phyloP scores from a whole-genome alignment of 2,797 vertebrate species.

The Sebastes oblongus region DNA sequence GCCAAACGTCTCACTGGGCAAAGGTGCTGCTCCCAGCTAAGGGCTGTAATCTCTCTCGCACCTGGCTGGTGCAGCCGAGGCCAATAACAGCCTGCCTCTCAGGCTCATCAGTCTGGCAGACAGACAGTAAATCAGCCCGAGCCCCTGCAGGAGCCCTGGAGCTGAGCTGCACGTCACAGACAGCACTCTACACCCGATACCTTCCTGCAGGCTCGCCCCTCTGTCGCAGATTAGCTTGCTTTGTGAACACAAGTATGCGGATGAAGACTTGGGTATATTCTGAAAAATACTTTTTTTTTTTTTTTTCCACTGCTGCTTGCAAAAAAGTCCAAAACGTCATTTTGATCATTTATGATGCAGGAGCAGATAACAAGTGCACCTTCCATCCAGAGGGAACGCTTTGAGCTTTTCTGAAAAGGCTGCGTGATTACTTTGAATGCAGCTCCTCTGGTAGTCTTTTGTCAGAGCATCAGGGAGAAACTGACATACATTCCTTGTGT shows the following conservation, averaged over 20 bases:
- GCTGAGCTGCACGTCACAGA: slow-evolving; percentile 46
- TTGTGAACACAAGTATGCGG: slow-evolving; percentile 17
- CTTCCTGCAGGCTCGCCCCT: slow-evolving; percentile 37
- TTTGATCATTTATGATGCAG: slow-evolving; percentile 58
- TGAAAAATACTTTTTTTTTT: background rate
- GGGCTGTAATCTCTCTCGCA: slow-evolving; percentile 63
- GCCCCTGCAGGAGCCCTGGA: slow-evolving; percentile 52
- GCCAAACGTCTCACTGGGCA: slow-evolving; percentile 52
- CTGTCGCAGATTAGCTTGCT: slow-evolving; percentile 28
- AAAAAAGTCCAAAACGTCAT: slow-evolving; percentile 33
- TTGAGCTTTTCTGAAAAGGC: slow-evolving; percentile 46
- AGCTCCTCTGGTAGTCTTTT: slow-evolving; percentile 42
- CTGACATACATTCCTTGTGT: slow-evolving; percentile 46
- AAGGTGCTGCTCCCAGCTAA: slow-evolving; percentile 61
- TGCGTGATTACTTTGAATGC: slow-evolving; percentile 50
- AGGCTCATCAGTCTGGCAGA: slow-evolving; percentile 65
- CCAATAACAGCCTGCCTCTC: slow-evolving; percentile 55
- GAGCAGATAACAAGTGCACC: slow-evolving; percentile 27
- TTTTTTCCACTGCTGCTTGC: background rate
- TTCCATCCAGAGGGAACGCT: slow-evolving; percentile 43
- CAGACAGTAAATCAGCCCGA: slow-evolving; percentile 51
- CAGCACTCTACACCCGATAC: slow-evolving; percentile 33
- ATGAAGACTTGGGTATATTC: slow-evolving; percentile 12
- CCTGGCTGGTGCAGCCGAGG: slow-evolving; percentile 41
- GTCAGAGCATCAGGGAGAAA: slow-evolving; percentile 51